Evolutionary conservation across 2,113 vertebrate genomes (phyloP), one percentile per base, ranked within the genome.

Genomic region (Tympanuchus pallidicinctus): DNA sequence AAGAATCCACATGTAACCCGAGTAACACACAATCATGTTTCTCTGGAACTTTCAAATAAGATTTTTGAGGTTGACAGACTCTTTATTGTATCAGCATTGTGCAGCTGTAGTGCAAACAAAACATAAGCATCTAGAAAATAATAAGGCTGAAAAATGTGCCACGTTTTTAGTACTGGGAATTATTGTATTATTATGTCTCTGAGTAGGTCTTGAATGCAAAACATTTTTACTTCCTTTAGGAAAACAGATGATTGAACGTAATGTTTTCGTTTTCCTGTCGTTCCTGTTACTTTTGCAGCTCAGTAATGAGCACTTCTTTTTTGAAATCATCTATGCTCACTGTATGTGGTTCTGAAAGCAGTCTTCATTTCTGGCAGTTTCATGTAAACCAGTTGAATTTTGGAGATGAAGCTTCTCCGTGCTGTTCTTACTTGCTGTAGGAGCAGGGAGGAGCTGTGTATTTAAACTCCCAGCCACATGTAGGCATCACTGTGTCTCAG

Each of bases 121-220:
- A 93, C 64, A 45, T 36, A 48, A 74, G 38, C 67, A 71, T 32
- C 15, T 64, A 86, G 85, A 50, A 83, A 82, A 77, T 25, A 77
- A 80, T 70, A 57, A 57, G 72, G 18, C n/a, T 70, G 65, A 85
- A 77, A 87, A 93, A 89, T 54, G n/a, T 36, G n/a, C 10, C 4
- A 24, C 61, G 43, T 72, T 93, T 92, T 94, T 69, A 89, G 78
- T 91, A 71, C 47, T 75, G 66, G 77, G 72, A 78, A 52, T 86
- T 94, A 69, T 86, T 93, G 34, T 61, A 47, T 83, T 94, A 73
- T 90, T 93, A 43, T 57, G 80, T 93, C 61, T 91, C 69, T 2
- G 4, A 83, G 47, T 75, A 64, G 67, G 43, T 22, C 60, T 65
- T 75, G 27, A 82, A 83, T 75, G 57, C 47, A 91, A 83, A 95